Evolutionary conservation across 35 echinoderm and acorn worm genomes (phyloP).

Genomic region (Chiridota heheva): DNA sequence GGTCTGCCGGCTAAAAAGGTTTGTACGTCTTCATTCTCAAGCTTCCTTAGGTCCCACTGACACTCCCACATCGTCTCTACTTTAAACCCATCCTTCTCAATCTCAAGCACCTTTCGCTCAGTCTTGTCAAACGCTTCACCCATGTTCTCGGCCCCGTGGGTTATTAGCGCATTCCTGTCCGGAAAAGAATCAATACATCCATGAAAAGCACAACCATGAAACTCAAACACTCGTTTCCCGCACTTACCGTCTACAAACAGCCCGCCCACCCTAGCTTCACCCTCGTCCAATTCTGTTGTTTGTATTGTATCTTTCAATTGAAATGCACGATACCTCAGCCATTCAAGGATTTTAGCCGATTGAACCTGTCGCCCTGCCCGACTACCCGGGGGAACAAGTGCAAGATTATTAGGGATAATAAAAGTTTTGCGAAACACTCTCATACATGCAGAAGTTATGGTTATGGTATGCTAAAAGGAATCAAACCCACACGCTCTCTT

Average conservation of each 20-base stretch:
- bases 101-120: background rate
- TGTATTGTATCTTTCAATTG: background rate
- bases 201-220: slow-evolving; percentile 23
- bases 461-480: slow-evolving; percentile 55
- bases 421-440: slow-evolving; percentile 43
- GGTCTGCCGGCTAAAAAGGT: too few relatives aligned
- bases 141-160: background rate
- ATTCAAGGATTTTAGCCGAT: too few relatives aligned
- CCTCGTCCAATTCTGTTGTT: slow-evolving; percentile 25
- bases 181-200: slow-evolving; percentile 9
- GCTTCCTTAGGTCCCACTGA: background rate
- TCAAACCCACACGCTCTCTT: too few relatives aligned
- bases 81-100: background rate
- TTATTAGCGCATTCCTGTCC: slow-evolving; percentile 2
- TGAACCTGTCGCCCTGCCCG: too few relatives aligned
- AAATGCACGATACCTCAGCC: too few relatives aligned
- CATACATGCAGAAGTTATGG: slow-evolving; percentile 44
- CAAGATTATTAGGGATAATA: slow-evolving; percentile 24
- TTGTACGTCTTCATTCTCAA: too few relatives aligned
- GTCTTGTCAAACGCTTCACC: background rate
- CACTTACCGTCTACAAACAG: background rate
- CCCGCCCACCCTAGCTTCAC: slow-evolving; percentile 26
- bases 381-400: background rate
- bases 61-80: slow-evolving; percentile 15
- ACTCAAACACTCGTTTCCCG: slow-evolving; percentile 12